phyloP scores from a whole-genome alignment of 1,140 invertebrate genomes.

The Amphibalanus amphitrite region DNA sequence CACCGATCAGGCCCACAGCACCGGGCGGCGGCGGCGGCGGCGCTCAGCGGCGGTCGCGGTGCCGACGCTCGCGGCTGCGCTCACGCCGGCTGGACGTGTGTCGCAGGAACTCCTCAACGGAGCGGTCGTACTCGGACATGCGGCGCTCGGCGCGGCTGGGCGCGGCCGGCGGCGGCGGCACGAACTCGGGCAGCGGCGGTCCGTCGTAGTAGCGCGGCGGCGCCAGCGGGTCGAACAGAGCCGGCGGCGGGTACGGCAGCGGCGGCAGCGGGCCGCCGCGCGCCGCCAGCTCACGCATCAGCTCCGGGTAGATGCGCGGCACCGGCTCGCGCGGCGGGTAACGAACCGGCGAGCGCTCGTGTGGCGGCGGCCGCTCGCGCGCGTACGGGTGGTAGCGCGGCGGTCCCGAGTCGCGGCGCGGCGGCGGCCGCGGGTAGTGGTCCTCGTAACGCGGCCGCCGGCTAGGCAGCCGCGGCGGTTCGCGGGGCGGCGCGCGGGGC shows the following conservation, averaged over 20 bases:
- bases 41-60: conserved; percentile 27
- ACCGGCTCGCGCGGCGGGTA: conserved; percentile 17
- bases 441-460: conserved; percentile 52
- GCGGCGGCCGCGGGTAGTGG: conserved; percentile 50
- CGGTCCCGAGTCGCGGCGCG: conserved; percentile 29
- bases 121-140: conserved; percentile 49
- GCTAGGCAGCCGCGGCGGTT: conserved; percentile 41
- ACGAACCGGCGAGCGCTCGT: conserved; percentile 17
- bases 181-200: conserved; percentile 37
- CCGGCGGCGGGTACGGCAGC: conserved; percentile 25
- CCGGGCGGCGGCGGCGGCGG: conserved; percentile 65
- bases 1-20: no score
- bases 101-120: conserved; percentile 77
- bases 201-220: conserved; percentile 63
- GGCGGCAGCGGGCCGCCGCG: conserved; percentile 22
- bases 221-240: conserved; percentile 48
- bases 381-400: conserved; percentile 3
- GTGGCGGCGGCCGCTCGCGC: conserved; percentile 44
- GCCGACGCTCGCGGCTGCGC: conserved; percentile 33
- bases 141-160: conserved; percentile 16
- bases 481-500: background rate
- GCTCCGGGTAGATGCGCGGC: conserved; percentile 21
- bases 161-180: conserved; percentile 19
- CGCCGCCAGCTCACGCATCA: conserved; percentile 30
- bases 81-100: conserved; percentile 46